Base-by-base conservation (phyloP, 2,888 invertebrate species). In the Eilema griseolum region DNA sequence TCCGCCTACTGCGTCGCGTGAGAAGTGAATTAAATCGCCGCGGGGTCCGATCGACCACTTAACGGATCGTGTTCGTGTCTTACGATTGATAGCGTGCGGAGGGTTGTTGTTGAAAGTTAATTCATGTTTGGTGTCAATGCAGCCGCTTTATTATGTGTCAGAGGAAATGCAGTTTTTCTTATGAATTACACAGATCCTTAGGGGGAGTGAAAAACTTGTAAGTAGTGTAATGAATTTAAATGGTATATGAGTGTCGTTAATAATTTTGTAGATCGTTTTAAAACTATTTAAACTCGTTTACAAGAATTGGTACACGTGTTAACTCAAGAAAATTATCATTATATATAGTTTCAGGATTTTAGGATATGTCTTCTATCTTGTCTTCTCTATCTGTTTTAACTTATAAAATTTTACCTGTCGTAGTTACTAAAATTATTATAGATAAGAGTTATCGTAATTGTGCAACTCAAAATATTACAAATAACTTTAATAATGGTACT, bases 121-220 rank as follows among this genome's bases (percentile, higher is more conserved):
- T 92, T 91, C 94, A 82, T 94, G 94, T 95, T 94, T 89, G 93
- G 89, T 94, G 94, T 94, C 94, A 93, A 86, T 91, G 88, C 88
- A 88, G 88, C 83, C 89, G 86, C 88, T 91, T 92, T 93, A 91
- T 90, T 90, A 90, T 88, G 86, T 90, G 92, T 89, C 76, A 79
- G 76, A 86, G 89, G 91, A 90, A 92, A 89, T 91, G 90, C 90
- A 90, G 89, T 91, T 92, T 74, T 92, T 89, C 89, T 88, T 89
- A 85, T 82, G 77, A 82, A 80, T 74, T 82, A 75, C 71, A 75
- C 57, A 57, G 70, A 76, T 78, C 74, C 73, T 73, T 77, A 76
- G 79, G 83, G 79, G 72, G 69, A 63, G 61, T 57, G 52, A 31
- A 62, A 61, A 41, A 20, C 24, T 68, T 61, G 61, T 10, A 26